phyloP scores from a whole-genome alignment of 2,888 invertebrate species.

The Steinernema scapterisci region DNA sequence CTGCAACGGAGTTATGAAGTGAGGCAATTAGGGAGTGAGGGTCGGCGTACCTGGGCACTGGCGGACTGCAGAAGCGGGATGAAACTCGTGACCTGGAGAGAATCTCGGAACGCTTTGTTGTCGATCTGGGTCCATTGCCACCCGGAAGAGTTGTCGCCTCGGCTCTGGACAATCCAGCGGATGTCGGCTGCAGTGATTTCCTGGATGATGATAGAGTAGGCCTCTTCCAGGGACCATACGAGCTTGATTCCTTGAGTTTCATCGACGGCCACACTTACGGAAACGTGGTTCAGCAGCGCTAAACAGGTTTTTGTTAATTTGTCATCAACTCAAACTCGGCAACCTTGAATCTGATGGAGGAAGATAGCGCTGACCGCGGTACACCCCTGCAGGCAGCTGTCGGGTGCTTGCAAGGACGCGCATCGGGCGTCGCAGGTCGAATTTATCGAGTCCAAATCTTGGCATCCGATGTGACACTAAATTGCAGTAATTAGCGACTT shows the following conservation, averaged over 20 bases:
- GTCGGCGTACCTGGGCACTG: conserved; percentile 15
- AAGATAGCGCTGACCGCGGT: conserved; percentile 59
- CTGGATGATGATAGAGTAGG: conserved; percentile 46
- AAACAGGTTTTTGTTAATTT: not conserved
- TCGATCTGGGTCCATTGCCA: conserved; percentile 56
- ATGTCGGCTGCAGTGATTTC: conserved; percentile 60
- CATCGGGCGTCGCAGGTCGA: conserved; percentile 56
- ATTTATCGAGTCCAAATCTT: conserved; percentile 56
- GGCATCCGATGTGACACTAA: conserved; percentile 60
- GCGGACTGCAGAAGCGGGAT: conserved; percentile 14
- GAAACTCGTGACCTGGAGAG: conserved; percentile 38
- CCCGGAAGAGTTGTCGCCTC: conserved; percentile 46
- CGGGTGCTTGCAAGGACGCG: conserved; percentile 40
- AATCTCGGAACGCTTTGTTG: conserved; percentile 27
- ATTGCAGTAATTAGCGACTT: conserved; percentile 34
- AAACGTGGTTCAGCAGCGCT: conserved; percentile 48
- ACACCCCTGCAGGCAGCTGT: conserved; percentile 60
- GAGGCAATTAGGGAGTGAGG: not conserved
- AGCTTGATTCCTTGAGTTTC: conserved; percentile 48
- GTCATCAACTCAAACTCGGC: not conserved
- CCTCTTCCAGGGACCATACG: conserved; percentile 56
- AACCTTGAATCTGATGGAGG: conserved; percentile 55
- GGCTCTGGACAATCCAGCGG: conserved; percentile 56
- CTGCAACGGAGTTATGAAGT: conserved; percentile 35
- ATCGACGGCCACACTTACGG: conserved; percentile 50